Percentiles rank a stretch among this genome's conserved stretches.
phyloP scores from a whole-genome alignment of 2,888 invertebrate genomes.

The Callosobruchus maculatus region DNA sequence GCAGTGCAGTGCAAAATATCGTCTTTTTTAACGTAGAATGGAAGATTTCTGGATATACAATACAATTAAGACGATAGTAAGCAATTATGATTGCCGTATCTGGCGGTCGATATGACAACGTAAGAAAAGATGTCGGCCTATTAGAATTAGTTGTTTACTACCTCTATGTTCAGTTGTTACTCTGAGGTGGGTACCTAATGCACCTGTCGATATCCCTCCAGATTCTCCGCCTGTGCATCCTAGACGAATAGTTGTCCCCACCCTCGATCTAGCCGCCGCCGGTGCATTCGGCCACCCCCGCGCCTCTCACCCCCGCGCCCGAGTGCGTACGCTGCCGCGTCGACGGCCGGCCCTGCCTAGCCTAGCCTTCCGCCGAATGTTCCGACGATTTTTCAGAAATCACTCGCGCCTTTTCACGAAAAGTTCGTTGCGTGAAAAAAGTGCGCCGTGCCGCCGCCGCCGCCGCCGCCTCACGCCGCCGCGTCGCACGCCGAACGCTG shows the following conservation, averaged over 20 bases:
- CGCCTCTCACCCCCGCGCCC: background rate
- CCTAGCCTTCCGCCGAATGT: background rate
- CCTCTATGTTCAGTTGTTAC: no score
- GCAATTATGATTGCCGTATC: no score
- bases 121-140: no score
- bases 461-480: background rate
- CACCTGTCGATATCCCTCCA: background rate
- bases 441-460: conserved; percentile 30
- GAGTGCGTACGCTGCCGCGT: background rate
- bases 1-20: no score
- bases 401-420: conserved; percentile 48
- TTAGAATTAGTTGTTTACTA: no score
- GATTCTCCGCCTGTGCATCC: background rate
- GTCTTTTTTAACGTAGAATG: no score
- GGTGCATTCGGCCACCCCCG: background rate
- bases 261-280: background rate
- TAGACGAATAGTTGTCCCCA: background rate
- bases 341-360: background rate
- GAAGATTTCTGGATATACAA: no score
- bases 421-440: conserved; percentile 44
- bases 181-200: no score
- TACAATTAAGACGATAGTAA: no score
- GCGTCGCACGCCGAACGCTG: background rate
- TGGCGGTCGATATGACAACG: no score
- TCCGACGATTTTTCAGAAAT: conserved; percentile 43